Conservation (phyloP, 1,140 invertebrate genomes). For the Nephotettix cincticeps region DNA sequence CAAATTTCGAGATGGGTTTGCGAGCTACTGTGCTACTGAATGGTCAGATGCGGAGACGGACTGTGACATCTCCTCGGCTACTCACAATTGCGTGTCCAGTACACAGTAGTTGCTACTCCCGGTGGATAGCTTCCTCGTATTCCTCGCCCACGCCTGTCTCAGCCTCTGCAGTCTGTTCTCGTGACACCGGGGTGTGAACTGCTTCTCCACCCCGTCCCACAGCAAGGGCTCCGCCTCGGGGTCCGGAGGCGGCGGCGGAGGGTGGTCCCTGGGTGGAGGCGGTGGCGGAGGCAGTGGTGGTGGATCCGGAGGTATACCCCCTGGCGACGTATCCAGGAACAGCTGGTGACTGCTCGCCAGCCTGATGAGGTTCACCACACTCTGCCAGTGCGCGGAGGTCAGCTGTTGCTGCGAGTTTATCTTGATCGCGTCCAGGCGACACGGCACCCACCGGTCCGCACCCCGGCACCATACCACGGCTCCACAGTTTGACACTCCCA, state of each 20-base stretch:
- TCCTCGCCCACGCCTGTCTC: slow-evolving; percentile 51
- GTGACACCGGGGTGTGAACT: slow-evolving; percentile 27
- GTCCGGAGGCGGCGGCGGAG: neutral
- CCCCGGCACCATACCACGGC: slow-evolving; percentile 63
- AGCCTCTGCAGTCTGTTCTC: slow-evolving; percentile 32
- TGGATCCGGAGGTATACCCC: slow-evolving; percentile 52
- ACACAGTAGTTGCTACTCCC: slow-evolving; percentile 26
- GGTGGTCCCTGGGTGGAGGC: neutral
- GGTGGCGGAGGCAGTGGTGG: slow-evolving; percentile 47
- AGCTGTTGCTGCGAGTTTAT: slow-evolving; percentile 58
- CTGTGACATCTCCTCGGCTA: no score
- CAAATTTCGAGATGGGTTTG: no score
- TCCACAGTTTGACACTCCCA: slow-evolving; percentile 39
- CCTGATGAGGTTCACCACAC: slow-evolving; percentile 59
- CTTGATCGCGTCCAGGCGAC: slow-evolving; percentile 60
- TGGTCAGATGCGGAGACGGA: no score
- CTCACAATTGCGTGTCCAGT: slow-evolving; percentile 19
- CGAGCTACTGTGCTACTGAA: no score
- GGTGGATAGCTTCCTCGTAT: slow-evolving; percentile 49
- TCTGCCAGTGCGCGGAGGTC: slow-evolving; percentile 60
- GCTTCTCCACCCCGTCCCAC: slow-evolving; percentile 20
- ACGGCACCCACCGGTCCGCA: slow-evolving; percentile 58
- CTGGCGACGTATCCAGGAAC: slow-evolving; percentile 46
- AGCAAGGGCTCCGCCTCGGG: neutral
- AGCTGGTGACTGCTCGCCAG: slow-evolving; percentile 58